Conservation (phyloP, 2,113 vertebrate genomes). For the Mustela lutreola region DNA sequence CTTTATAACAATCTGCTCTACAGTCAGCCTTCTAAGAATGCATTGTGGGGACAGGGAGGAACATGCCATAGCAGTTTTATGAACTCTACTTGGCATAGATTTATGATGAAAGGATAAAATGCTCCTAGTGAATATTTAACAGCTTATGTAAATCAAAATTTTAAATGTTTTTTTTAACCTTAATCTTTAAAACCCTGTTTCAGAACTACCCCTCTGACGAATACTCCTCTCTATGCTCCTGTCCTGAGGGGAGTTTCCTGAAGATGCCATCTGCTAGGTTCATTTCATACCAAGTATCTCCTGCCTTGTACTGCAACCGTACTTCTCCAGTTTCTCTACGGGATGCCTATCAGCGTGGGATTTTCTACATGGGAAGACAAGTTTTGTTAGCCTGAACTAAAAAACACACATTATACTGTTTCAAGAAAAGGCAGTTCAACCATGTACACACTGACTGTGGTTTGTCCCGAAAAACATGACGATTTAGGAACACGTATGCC, state of each 20-base stretch:
- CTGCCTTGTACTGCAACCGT: rapidly evolving
- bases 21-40: background rate
- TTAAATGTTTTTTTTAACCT: background rate
- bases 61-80: slow-evolving; percentile 37
- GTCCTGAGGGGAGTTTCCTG: background rate
- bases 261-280: background rate
- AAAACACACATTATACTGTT: background rate
- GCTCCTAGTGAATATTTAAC: background rate
- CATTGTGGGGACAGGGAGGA: background rate
- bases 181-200: background rate
- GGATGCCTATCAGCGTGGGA: background rate
- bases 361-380: background rate
- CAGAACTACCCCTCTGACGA: background rate
- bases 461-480: background rate
- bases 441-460: background rate
- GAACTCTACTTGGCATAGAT: slow-evolving; percentile 50
- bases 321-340: background rate
- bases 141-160: slow-evolving; percentile 6
- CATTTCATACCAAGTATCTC: background rate
- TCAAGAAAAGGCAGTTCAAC: background rate
- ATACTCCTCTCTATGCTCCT: background rate
- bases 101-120: slow-evolving; percentile 40
- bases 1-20: slow-evolving; percentile 59
- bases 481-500: background rate
- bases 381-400: background rate